These are phyloP conservation scores for Ariolimax columbianus DNA, from an alignment of 2,888 invertebrate genomes.

Conservation along the genomic window DNA sequence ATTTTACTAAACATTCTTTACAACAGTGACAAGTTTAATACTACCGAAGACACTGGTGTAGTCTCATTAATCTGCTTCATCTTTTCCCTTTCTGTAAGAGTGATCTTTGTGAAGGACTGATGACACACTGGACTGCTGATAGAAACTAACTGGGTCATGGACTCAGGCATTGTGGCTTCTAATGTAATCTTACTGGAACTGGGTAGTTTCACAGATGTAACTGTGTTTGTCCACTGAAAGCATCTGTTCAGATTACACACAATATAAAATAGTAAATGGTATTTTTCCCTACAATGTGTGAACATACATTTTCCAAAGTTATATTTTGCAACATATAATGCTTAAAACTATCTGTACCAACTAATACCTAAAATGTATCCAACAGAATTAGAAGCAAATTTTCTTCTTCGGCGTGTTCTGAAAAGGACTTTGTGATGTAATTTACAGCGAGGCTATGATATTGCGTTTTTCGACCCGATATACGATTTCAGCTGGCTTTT, in stretches of 20 bases:
- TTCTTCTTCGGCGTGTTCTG: too few species aligned
- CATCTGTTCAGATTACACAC: slow-evolving; percentile 15
- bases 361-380: too few species aligned
- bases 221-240: slow-evolving; percentile 41
- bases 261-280: background rate
- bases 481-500: too few species aligned
- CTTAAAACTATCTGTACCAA: too few species aligned
- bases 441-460: too few species aligned
- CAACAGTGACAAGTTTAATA: background rate
- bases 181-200: background rate
- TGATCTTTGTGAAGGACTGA: background rate
- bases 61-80: slow-evolving; percentile 50
- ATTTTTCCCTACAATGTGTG: too few species aligned
- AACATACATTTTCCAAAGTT: too few species aligned
- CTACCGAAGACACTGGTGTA: slow-evolving; percentile 43
- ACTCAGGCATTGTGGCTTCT: slow-evolving; percentile 2
- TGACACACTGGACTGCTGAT: background rate
- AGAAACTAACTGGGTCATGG: background rate
- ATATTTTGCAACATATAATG: too few species aligned
- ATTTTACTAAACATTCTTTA: too few species aligned
- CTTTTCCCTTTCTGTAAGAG: slow-evolving; percentile 1
- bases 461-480: too few species aligned
- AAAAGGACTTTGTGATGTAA: too few species aligned
- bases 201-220: background rate
- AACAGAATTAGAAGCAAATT: too few species aligned